Evolutionary conservation across 2,113 vertebrate species (phyloP), one percentile per base, ranked within the genome.

Genomic region (Aleadryas rufinucha): DNA sequence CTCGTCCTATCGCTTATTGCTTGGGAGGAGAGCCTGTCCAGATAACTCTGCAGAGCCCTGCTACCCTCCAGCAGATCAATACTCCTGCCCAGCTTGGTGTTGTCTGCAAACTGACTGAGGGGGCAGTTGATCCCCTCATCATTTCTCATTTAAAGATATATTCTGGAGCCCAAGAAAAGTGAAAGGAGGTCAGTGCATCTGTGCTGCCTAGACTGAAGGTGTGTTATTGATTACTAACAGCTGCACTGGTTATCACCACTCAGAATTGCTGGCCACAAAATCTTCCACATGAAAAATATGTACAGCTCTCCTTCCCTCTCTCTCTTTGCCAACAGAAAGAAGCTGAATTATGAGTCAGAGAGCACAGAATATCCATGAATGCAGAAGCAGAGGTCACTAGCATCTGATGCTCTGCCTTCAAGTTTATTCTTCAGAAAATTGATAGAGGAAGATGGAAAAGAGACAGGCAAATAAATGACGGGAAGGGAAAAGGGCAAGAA

Each of bases 141-240:
- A 16, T 74, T 94, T 87, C 54, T 86, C 70, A 71, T 85, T 93
- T 80, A 80, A 87, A 87, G 65, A 69, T 59, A 60, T 19, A 92
- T 76, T 87, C 76, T 87, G 60, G 49, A 59, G 77, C 26, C 31
- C 35, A 52, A 37, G 33, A 52, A 65, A 90, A 83, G 74, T 49
- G 87, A 90, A 93, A 84, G 74, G 57, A 74, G 65, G 59, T 82
- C 76, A 91, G 47, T 59, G 20, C 76, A 72, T 60, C 65, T 60
- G 33, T 76, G 59, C 45, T 93, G 59, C 84, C 45, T 47, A 50
- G 56, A 63, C 22, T 71, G 79, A 82, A 75, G 68, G 80, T 76
- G 27, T 69, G 47, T 75, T 97, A 90, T 89, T 91, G 89, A 86
- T 94, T 90, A 52, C 56, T 44, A 95, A 82, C 52, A 92, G 76